Evolutionary conservation across 2,888 invertebrate species (phyloP).

Genomic region (Cordilura impudica): DNA sequence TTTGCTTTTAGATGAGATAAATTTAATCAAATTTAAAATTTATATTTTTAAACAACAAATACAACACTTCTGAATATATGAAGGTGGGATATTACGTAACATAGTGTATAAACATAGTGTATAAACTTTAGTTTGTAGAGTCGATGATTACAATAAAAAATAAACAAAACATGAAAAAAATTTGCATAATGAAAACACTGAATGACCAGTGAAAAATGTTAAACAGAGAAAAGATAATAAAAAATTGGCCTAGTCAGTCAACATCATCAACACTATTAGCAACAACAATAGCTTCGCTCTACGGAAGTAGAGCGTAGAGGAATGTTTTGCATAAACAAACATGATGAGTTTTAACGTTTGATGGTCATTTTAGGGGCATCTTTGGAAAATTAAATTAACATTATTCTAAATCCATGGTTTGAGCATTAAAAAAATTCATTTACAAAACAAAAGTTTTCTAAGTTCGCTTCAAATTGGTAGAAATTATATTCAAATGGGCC

Average conservation of each 20-base stretch:
- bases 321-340: conserved; percentile 35
- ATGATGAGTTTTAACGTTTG: conserved; percentile 25
- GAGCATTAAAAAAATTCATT: too few relatives aligned
- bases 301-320: conserved; percentile 42
- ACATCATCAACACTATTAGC: background rate
- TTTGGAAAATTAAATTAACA: conserved; percentile 33
- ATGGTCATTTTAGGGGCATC: conserved; percentile 49
- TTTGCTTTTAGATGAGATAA: too few relatives aligned
- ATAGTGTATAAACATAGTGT: too few relatives aligned
- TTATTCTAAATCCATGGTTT: conserved; percentile 6
- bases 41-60: too few relatives aligned
- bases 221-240: conserved; percentile 33
- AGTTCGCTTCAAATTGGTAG: too few relatives aligned
- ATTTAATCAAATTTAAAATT: too few relatives aligned
- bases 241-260: conserved; percentile 2
- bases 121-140: background rate
- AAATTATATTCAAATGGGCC: too few relatives aligned
- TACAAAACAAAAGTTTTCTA: too few relatives aligned
- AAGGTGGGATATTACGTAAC: too few relatives aligned
- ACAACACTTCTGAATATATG: too few relatives aligned
- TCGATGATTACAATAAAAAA: background rate
- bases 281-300: background rate
- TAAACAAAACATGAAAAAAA: conserved; percentile 24
- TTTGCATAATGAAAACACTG: conserved; percentile 19
- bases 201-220: conserved; percentile 37